These are phyloP conservation scores for Lophochroa leadbeateri DNA, from an alignment of 2,113 vertebrate species.

Conservation along the genomic window DNA sequence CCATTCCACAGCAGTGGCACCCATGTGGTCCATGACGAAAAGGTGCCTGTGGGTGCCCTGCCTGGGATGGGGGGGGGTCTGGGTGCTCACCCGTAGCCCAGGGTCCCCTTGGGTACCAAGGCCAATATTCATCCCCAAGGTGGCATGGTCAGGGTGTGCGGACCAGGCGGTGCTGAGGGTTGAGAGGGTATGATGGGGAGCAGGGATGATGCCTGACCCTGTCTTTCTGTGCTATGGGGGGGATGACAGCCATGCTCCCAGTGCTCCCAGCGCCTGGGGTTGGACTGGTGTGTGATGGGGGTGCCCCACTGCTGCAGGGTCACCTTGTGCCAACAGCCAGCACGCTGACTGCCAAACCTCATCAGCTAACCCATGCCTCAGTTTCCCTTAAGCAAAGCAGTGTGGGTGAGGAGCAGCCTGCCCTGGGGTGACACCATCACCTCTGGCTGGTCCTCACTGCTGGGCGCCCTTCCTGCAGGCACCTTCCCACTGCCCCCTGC, in stretches of 20 bases:
- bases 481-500: rapidly evolving
- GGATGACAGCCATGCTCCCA: background rate
- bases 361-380: background rate
- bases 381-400: background rate
- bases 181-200: background rate
- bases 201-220: rapidly evolving
- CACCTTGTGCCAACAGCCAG: background rate
- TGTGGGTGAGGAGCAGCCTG: background rate
- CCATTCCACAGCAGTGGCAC: background rate
- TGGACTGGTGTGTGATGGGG: background rate
- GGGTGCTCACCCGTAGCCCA: background rate
- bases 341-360: rapidly evolving
- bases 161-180: rapidly evolving
- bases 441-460: background rate
- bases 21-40: background rate
- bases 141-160: rapidly evolving
- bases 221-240: rapidly evolving
- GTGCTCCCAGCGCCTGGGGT: background rate
- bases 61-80: rapidly evolving
- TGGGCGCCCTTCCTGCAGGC: background rate
- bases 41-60: background rate
- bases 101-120: background rate
- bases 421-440: background rate
- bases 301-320: background rate
- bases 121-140: background rate